phyloP scores from a whole-genome alignment of 2,113 vertebrate genomes.

The Pelmatolapia mariae region DNA sequence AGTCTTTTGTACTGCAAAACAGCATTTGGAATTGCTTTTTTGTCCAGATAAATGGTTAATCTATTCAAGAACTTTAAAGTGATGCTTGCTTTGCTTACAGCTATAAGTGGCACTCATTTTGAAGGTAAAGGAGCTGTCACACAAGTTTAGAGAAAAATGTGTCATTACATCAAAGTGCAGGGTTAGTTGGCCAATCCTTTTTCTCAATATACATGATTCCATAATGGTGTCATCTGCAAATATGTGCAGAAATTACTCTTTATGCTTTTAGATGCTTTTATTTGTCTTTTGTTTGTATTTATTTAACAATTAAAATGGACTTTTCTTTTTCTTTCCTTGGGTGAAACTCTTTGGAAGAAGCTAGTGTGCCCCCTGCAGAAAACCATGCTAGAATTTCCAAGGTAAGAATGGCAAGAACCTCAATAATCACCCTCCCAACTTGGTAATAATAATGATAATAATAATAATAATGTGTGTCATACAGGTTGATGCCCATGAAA shows the following conservation, averaged over 20 bases:
- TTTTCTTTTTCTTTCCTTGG: neutral
- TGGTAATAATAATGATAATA: neutral
- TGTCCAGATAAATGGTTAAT: neutral
- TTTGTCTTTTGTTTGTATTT: neutral
- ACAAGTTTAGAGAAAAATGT: neutral
- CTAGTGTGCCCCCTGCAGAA: neutral
- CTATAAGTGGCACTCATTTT: neutral
- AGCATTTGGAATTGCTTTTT: neutral
- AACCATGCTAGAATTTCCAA: conserved; percentile 26
- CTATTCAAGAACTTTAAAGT: neutral
- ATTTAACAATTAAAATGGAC: neutral
- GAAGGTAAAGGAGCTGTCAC: neutral
- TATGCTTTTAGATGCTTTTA: neutral
- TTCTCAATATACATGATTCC: neutral
- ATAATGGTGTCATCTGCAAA: neutral
- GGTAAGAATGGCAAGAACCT: conserved; percentile 4
- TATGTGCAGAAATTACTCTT: neutral
- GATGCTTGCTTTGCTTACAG: neutral
- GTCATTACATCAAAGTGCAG: neutral
- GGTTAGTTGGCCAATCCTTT: neutral
- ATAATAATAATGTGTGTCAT: neutral
- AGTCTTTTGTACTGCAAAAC: neutral
- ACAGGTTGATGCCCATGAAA: neutral
- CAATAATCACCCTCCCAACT: neutral
- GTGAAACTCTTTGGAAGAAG: neutral